These are phyloP conservation scores for Nematopogon swammerdamellus DNA, from an alignment of 2,888 invertebrate genomes.

Conservation along the genomic window DNA sequence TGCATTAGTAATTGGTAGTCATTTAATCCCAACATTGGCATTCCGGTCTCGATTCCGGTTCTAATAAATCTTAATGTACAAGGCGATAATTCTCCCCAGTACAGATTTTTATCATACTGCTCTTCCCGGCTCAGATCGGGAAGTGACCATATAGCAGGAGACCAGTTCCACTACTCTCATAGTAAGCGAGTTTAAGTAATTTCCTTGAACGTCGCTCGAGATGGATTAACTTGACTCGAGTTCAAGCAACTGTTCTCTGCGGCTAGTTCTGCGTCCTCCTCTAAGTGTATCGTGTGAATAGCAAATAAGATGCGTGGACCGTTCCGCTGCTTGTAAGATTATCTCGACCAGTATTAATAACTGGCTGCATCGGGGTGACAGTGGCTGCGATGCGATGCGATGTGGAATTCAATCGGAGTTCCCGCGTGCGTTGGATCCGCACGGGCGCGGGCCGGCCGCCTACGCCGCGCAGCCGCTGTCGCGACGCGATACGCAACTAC, in stretches of 20 bases:
- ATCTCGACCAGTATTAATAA: not conserved
- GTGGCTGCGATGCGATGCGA: no score
- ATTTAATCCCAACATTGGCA: no score
- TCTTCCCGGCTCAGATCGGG: not conserved
- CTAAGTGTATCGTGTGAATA: not conserved
- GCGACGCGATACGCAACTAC: no score
- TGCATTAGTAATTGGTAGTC: no score
- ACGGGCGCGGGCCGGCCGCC: no score
- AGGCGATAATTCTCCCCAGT: not conserved
- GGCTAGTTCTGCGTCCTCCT: not conserved
- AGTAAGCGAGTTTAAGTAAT: not conserved
- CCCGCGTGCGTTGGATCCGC: no score
- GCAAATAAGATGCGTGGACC: not conserved
- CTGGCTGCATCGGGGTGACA: no score
- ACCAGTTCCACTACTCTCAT: not conserved
- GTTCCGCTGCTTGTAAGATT: not conserved
- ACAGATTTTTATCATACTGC: not conserved
- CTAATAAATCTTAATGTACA: not conserved
- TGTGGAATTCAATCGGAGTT: no score
- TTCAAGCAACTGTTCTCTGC: not conserved
- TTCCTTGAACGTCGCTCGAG: not conserved
- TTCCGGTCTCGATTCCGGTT: not conserved
- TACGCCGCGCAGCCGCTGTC: no score
- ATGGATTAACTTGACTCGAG: not conserved
- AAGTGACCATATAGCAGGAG: not conserved